Base-by-base conservation (phyloP, 2,888 invertebrate species). In the Cephus pygmeus region DNA sequence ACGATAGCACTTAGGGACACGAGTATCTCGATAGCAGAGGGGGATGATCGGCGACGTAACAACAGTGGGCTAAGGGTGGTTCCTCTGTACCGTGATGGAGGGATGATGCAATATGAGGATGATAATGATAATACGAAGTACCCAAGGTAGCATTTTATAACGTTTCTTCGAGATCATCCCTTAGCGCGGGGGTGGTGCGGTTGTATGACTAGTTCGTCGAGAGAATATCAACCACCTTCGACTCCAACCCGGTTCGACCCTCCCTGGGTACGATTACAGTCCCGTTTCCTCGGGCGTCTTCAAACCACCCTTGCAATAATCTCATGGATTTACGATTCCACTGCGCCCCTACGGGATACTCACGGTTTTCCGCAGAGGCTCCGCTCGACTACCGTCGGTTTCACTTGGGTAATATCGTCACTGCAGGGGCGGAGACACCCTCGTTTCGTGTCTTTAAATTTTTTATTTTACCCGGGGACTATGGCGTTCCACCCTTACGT, bases 261-360 rank as follows among this genome's bases (percentile, higher is more conserved):
- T 23, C 56, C 23, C 56, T 56, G 9, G 23, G 56, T 56, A 56
- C 56, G 56, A 71, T 71, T 71, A 31, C 23, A 11, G 34, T 71
- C 30, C 34, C 34, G 33, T 11, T 71, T 34, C 34, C 23, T 71
- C 12, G 71, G 30, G 30, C 23, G 23, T 23, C 56, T 56, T 56
- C 34, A 34, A 68, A 69, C 71, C 69, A 36, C 34, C 75, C 77
- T 77, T 78, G 81, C 79, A 80, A 85, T 85, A 85, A 84, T 83
- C 83, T 81, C 75, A 15, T 36, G 81, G 83, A 83, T 85, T 85
- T 83, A 81, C 81, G 81, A 83, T 78, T 79, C 79, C 69, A 23
- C 23, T 56, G 23, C 56, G 56, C 56, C 78, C 78, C 73, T 74
- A 69, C 77, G 73, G 79, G 73, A 77, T 79, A 79, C 75, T 79